Conservation (phyloP, 2,797 vertebrate genomes). For the Thaleichthys pacificus region DNA sequence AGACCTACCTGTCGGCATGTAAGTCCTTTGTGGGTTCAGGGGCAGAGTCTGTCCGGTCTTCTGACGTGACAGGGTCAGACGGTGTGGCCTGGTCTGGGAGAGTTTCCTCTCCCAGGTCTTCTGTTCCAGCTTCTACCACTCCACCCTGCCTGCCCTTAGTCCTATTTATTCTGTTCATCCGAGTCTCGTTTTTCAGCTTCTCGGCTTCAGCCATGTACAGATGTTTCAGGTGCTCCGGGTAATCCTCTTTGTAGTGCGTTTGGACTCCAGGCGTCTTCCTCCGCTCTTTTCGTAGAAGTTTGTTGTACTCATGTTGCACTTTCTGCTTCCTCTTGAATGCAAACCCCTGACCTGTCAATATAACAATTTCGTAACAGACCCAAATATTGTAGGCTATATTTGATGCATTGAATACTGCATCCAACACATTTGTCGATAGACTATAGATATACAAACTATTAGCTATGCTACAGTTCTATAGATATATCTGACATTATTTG, state of each 20-base stretch:
- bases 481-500: background rate
- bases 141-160: constrained; percentile 48
- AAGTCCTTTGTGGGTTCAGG: background rate
- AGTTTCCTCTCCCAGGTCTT: background rate
- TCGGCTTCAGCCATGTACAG: constrained; percentile 90
- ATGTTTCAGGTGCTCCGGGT: constrained; percentile 92
- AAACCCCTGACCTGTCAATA: constrained; percentile 86
- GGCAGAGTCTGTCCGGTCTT: constrained; percentile 29
- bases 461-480: background rate
- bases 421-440: background rate
- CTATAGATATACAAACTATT: background rate
- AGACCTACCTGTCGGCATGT: constrained; percentile 6
- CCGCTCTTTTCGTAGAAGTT: constrained; percentile 77
- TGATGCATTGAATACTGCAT: background rate
- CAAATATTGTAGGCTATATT: background rate
- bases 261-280: constrained; percentile 44
- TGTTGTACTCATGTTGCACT: constrained; percentile 85
- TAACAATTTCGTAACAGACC: constrained; percentile 4
- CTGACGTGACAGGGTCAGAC: constrained; percentile 14
- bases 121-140: constrained; percentile 5
- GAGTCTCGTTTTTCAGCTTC: constrained; percentile 72
- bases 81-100: constrained; percentile 17
- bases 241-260: constrained; percentile 75
- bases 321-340: constrained; percentile 86
- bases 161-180: constrained; percentile 63